phyloP scores from a whole-genome alignment of 2,888 invertebrate genomes.

The Ceramica pisi region DNA sequence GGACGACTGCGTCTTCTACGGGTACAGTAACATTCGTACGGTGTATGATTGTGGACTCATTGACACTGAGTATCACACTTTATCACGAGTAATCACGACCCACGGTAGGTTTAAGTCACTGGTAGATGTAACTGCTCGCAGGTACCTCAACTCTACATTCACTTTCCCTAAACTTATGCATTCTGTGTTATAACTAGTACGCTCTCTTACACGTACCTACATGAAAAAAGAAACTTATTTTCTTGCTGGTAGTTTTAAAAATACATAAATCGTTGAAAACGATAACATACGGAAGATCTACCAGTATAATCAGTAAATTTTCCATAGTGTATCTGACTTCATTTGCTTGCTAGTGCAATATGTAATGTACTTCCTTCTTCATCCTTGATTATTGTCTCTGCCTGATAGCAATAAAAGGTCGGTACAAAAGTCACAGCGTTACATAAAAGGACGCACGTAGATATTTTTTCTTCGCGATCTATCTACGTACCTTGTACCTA shows the following conservation, averaged over 20 bases:
- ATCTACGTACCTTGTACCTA: conserved; percentile 15
- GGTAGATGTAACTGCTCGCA: conserved; percentile 20
- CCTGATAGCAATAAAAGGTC: conserved; percentile 45
- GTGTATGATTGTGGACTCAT: conserved; percentile 17
- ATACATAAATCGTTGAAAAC: conserved; percentile 14
- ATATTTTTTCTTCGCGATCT: conserved; percentile 25
- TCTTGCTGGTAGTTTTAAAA: neutral
- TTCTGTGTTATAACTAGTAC: conserved; percentile 46
- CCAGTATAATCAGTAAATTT: conserved; percentile 20
- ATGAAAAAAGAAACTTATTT: conserved; percentile 8
- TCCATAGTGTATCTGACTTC: conserved; percentile 12
- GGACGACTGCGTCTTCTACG: neutral
- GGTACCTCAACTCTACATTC: conserved; percentile 38
- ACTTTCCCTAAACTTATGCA: conserved; percentile 60
- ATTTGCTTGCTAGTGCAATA: conserved; percentile 26
- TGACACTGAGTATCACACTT: conserved; percentile 41
- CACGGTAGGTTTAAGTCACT: conserved; percentile 7
- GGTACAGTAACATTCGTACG: conserved; percentile 29
- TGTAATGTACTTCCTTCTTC: conserved; percentile 30
- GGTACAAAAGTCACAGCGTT: conserved; percentile 41
- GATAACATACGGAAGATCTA: conserved; percentile 9
- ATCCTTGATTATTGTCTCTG: conserved; percentile 28
- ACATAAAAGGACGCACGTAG: conserved; percentile 28
- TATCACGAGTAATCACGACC: conserved; percentile 29
- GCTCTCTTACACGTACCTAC: conserved; percentile 17